A percentile compares a stretch with the other conserved stretches of the same genome.
These are phyloP conservation scores for Ellobium chinense DNA, from an alignment of 2,888 invertebrate genomes.

Conservation along the genomic window DNA sequence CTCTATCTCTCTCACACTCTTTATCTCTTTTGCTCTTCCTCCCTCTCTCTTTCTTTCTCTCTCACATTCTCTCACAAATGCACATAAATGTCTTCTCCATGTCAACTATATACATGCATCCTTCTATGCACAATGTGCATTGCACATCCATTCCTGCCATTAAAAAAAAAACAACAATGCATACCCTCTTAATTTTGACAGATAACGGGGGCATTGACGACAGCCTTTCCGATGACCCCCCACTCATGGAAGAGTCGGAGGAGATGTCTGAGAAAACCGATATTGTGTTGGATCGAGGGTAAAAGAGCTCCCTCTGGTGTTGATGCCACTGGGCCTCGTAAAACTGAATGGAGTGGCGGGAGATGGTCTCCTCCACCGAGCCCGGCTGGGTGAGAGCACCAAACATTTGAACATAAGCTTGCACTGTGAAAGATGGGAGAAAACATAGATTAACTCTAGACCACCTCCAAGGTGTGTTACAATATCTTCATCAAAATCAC, in stretches of 20 bases:
- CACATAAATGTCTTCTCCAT: too few species aligned
- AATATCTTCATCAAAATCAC: too few species aligned
- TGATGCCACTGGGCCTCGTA: slow-evolving; percentile 83
- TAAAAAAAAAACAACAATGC: too few species aligned
- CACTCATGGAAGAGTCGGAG: slow-evolving; percentile 61
- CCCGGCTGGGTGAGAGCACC: slow-evolving; percentile 87
- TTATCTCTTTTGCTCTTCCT: too few species aligned
- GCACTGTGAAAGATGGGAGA: slow-evolving; percentile 81
- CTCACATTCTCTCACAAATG: too few species aligned
- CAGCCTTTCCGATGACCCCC: slow-evolving; percentile 60
- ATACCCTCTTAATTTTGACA: slow-evolving; percentile 64
- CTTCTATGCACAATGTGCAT: too few species aligned
- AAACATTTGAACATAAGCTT: slow-evolving; percentile 98
- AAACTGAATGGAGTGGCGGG: slow-evolving; percentile 88
- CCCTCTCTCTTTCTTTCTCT: too few species aligned
- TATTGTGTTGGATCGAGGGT: slow-evolving; percentile 76
- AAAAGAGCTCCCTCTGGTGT: slow-evolving; percentile 77
- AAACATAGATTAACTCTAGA: too few species aligned
- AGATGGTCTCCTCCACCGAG: slow-evolving; percentile 89
- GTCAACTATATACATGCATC: too few species aligned
- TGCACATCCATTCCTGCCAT: too few species aligned
- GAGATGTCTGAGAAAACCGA: slow-evolving; percentile 75
- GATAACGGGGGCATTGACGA: slow-evolving; percentile 61
- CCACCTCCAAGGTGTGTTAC: too few species aligned
- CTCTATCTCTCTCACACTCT: too few species aligned